Conservation (phyloP, 2,888 invertebrate genomes). For the Byasa hedistus region DNA sequence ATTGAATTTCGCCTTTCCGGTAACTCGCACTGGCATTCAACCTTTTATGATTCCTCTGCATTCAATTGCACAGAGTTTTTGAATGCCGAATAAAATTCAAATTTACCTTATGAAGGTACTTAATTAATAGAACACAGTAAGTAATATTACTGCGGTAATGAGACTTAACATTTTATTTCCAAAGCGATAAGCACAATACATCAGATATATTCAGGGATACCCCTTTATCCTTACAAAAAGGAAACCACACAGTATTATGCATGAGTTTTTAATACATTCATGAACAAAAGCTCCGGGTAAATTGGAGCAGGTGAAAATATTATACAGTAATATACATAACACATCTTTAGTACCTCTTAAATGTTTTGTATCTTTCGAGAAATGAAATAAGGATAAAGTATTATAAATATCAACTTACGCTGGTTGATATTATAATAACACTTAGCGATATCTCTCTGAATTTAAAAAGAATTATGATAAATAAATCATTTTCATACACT, state of each 20-base stretch:
- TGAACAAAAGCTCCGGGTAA: background rate
- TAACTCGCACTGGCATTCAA: background rate
- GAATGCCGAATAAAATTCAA: background rate
- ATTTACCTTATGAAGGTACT: background rate
- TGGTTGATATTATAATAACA: background rate
- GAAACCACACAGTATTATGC: background rate
- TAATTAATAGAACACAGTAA: too few relatives aligned
- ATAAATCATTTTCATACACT: background rate
- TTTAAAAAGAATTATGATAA: background rate
- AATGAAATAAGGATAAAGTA: background rate
- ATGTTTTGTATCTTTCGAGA: background rate
- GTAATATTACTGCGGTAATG: too few relatives aligned
- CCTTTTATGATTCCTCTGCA: background rate
- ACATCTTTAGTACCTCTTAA: too few relatives aligned
- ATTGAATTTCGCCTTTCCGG: background rate
- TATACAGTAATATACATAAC: background rate
- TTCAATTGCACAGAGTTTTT: background rate
- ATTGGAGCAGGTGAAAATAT: background rate
- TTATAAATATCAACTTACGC: background rate
- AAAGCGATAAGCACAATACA: too few relatives aligned
- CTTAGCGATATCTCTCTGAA: background rate
- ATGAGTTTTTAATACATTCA: constrained; percentile 18
- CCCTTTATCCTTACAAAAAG: background rate
- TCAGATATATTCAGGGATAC: background rate
- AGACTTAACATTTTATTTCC: too few relatives aligned